Evolutionary conservation across 2,797 vertebrate genomes (phyloP).

Genomic region (Mormyrops attenuatus): DNA sequence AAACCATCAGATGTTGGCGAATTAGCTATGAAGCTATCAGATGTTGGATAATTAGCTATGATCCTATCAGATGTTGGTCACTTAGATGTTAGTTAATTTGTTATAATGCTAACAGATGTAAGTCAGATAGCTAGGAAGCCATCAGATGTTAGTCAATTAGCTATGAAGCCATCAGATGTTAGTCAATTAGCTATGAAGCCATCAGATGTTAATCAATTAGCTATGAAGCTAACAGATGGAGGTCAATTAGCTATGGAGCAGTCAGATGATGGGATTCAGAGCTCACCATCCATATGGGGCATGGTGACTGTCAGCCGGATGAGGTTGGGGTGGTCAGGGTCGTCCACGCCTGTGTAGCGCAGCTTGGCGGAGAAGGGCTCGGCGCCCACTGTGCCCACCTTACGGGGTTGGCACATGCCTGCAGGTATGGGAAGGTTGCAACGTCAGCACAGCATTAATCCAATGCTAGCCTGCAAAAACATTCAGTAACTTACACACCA

Average conservation of each 20-base stretch:
- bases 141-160: background rate
- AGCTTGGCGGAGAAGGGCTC: constrained; percentile 62
- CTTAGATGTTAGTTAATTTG: background rate
- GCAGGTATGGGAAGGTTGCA: background rate
- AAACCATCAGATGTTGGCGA: background rate
- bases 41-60: background rate
- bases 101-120: background rate
- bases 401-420: constrained; percentile 57
- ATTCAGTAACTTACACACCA: background rate
- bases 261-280: background rate
- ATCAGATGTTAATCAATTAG: background rate
- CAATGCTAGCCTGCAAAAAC: background rate
- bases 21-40: background rate
- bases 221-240: background rate
- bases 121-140: background rate
- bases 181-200: background rate
- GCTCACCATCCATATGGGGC: constrained; percentile 58
- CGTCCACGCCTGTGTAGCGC: constrained; percentile 52
- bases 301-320: constrained; percentile 56
- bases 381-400: constrained; percentile 54
- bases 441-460: background rate
- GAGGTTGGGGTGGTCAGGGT: constrained; percentile 51
- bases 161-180: background rate
- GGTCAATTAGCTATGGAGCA: background rate
- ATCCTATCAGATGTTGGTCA: background rate